Evolutionary conservation across 2,113 vertebrate genomes (phyloP).

Genomic region (Genyomyrus donnyi): DNA sequence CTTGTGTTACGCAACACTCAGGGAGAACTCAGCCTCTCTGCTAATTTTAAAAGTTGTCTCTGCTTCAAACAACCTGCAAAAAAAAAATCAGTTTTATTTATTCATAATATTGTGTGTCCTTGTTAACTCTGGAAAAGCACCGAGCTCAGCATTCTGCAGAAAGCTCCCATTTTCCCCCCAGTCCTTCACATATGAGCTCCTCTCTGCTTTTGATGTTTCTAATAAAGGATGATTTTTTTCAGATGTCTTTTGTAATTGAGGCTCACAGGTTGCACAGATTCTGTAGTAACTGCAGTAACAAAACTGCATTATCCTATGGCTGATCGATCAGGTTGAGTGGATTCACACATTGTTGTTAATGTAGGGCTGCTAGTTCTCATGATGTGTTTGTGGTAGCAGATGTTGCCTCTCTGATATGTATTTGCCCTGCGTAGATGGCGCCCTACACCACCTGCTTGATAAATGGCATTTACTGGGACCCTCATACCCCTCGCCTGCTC

Average conservation of each 20-base stretch:
- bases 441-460: slow-evolving; percentile 91
- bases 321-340: neutral
- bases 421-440: slow-evolving; percentile 66
- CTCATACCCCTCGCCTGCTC: slow-evolving; percentile 79
- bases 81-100: neutral
- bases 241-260: neutral
- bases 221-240: neutral
- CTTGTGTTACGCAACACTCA: neutral
- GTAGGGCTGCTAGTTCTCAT: neutral
- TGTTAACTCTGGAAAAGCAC: neutral
- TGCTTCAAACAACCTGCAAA: neutral
- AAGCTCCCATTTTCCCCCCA: too few relatives aligned
- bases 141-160: neutral
- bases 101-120: neutral
- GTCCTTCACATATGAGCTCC: neutral
- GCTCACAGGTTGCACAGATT: neutral
- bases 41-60: neutral
- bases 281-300: neutral
- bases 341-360: neutral
- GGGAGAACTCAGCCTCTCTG: neutral
- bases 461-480: slow-evolving; percentile 98
- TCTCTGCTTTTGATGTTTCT: neutral
- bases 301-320: neutral
- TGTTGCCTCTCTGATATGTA: neutral
- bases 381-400: neutral